phyloP scores from a whole-genome alignment of 2,797 vertebrate genomes.

The Lepus oiostolus region DNA sequence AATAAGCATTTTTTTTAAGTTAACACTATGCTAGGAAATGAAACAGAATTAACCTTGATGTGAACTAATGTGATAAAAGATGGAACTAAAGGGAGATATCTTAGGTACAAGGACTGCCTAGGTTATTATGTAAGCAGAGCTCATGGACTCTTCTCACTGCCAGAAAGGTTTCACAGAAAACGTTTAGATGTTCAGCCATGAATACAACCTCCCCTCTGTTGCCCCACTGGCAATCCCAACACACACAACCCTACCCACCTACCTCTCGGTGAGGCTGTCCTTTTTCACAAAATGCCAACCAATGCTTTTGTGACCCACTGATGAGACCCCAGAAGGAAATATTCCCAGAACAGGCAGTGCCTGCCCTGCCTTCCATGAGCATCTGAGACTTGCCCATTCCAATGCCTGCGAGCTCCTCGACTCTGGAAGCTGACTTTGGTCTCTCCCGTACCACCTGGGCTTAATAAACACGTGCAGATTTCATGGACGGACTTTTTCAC shows the following conservation, averaged over 20 bases:
- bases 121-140: background rate
- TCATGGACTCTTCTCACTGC: accelerated
- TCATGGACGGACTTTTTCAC: background rate
- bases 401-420: accelerated
- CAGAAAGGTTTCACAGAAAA: background rate
- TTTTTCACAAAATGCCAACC: background rate
- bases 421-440: background rate
- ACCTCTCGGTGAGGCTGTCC: background rate
- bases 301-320: background rate
- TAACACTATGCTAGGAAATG: background rate
- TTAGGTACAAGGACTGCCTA: background rate
- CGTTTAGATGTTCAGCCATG: background rate
- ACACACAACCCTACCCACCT: background rate
- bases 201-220: background rate
- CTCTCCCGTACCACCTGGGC: background rate
- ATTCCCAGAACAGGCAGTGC: background rate
- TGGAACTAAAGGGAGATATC: background rate
- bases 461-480: background rate
- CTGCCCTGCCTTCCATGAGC: accelerated
- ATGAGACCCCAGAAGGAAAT: background rate
- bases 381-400: background rate
- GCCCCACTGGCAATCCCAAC: too few relatives aligned
- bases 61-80: background rate
- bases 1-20: background rate
- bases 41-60: background rate